Evolutionary conservation across 2,888 invertebrate genomes (phyloP).

Genomic region (Drosophila dives): DNA sequence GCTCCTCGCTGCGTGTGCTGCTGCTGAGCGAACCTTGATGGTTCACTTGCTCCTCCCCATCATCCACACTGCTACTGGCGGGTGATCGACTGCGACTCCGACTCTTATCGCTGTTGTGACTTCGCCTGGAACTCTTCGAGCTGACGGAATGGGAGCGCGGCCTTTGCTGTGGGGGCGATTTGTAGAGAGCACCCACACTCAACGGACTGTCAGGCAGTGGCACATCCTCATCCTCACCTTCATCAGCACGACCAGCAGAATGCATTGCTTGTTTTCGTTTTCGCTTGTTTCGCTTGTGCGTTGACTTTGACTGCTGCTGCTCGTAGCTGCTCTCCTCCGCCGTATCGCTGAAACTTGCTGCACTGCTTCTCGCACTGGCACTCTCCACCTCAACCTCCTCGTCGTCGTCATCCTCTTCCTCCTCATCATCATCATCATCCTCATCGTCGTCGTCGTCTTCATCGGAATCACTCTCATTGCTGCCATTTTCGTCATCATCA

Average conservation of each 20-base stretch:
- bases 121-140: constrained; percentile 65
- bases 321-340: constrained; percentile 60
- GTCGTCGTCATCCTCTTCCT: constrained; percentile 35
- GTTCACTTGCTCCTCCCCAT: constrained; percentile 22
- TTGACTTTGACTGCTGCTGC: constrained; percentile 17
- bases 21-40: constrained; percentile 66
- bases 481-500: constrained; percentile 26
- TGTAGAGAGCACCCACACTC: constrained; percentile 86
- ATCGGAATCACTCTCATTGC: constrained; percentile 57
- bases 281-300: constrained; percentile 54
- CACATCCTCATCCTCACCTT: constrained; percentile 84
- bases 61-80: constrained; percentile 37
- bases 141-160: constrained; percentile 59
- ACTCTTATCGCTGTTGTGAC: constrained; percentile 51
- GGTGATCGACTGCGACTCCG: constrained; percentile 64
- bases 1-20: constrained; percentile 81
- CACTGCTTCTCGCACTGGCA: constrained; percentile 38
- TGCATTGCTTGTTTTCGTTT: constrained; percentile 47
- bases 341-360: constrained; percentile 49
- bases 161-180: constrained; percentile 81
- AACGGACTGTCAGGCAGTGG: constrained; percentile 86
- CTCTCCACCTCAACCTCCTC: constrained; percentile 49
- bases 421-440: constrained; percentile 24
- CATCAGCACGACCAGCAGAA: constrained; percentile 18
- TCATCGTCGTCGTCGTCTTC: constrained; percentile 34